Evolutionary conservation across 37 sponge, comb jelly and placozoan genomes (phyloP), one percentile per base, ranked within the genome.

Genomic region (Haliclona indistincta): DNA sequence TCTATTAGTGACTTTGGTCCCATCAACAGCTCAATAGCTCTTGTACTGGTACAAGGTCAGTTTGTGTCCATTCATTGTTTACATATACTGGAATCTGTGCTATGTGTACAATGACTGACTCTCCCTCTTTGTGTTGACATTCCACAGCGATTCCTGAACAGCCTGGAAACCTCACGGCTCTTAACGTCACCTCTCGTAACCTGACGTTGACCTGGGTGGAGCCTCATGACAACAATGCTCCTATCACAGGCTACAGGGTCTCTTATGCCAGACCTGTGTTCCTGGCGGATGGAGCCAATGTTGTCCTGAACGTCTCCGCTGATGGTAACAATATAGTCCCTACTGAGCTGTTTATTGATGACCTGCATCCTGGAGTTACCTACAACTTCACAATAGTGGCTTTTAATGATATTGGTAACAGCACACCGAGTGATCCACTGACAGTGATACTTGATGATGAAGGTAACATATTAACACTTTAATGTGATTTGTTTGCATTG

Each of bases 191-290:
- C 22, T 72, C 86, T 53, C 69, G 47, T 63, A 63, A 25, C 44
- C 43, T 81, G 1, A 28, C 23, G 5, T 56, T 85, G 5, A 20
- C 19, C 30, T 81, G 85, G 84, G 56, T 63, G 54, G 91, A 84
- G 56, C 81, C 84, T 45, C 77, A 84, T 61, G 66, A 80, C 47
- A 84, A 81, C 68, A 84, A 90, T 76, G 85, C 81, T n/a, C 81
- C 79, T 29, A 77, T 90, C 54, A 22, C 2, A 2, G 84, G 77
- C 4, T 84, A 74, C 64, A 20, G 19, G 4, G 64, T 82, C 8
- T 4, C 19, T 5, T 56, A 82, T 26, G 47, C 6, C 5, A 8
- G 64, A 8, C 53, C 56, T 52, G 4, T 13, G 35, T 82, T 82
- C 56, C 45, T 56, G 11, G 68, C 35, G 4, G 75, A n/a, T 7